These are phyloP conservation scores for Theonella swinhoei DNA, from an alignment of 37 sponge, comb jelly and placozoan species.

Conservation along the genomic window DNA sequence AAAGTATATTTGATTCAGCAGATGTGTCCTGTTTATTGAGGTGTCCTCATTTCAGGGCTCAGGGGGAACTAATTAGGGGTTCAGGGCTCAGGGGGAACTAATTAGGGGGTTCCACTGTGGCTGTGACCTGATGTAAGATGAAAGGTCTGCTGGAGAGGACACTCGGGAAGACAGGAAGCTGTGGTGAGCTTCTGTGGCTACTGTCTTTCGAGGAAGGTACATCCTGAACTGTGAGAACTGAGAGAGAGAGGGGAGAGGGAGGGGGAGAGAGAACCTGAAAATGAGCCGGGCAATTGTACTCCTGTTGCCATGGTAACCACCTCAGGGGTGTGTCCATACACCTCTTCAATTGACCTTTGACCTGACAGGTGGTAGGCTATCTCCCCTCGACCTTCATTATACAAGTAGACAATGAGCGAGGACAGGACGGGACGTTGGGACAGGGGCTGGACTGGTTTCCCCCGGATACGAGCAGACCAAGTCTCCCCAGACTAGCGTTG, in stretches of 20 bases:
- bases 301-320: too few relatives aligned
- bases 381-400: constrained; percentile 61
- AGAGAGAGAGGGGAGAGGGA: too few relatives aligned
- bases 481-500: constrained; percentile 31
- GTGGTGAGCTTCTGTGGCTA: constrained; percentile 30
- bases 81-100: too few relatives aligned
- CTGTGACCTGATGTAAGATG: not conserved
- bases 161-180: not conserved
- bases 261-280: too few relatives aligned
- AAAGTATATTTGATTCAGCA: too few relatives aligned
- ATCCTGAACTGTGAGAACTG: constrained; percentile 60
- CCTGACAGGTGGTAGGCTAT: constrained; percentile 35
- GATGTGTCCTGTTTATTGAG: too few relatives aligned
- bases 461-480: constrained; percentile 56
- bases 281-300: too few relatives aligned
- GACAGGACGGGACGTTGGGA: constrained; percentile 2
- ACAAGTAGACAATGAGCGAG: constrained; percentile 60
- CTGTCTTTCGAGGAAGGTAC: constrained; percentile 25
- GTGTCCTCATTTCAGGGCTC: too few relatives aligned
- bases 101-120: not conserved
- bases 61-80: too few relatives aligned
- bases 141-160: not conserved
- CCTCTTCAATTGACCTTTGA: constrained; percentile 36
- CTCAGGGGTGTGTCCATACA: constrained; percentile 53
- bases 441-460: constrained; percentile 5